These are phyloP conservation scores for Drosophila borealis DNA, from an alignment of 2,888 invertebrate species.

Conservation along the genomic window DNA sequence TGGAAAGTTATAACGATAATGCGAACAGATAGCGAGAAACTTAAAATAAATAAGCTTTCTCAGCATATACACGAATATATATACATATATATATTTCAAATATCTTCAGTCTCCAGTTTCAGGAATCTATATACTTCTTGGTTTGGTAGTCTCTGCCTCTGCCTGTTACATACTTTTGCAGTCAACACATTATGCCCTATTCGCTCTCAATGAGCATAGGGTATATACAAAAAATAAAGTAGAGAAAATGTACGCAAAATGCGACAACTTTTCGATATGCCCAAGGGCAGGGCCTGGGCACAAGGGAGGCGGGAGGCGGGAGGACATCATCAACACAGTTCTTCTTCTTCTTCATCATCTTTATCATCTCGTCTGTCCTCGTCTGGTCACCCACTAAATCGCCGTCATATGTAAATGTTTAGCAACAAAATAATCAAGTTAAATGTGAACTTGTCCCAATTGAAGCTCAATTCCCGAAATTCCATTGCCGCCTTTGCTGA, in stretches of 20 bases:
- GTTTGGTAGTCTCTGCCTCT: too few species aligned
- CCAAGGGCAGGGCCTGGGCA: constrained; percentile 8
- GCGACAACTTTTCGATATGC: constrained; percentile 21
- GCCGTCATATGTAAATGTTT: constrained; percentile 16
- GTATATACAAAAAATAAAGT: not conserved
- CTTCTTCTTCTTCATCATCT: not conserved
- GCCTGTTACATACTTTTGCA: too few species aligned
- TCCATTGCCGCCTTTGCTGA: not conserved
- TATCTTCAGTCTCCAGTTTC: too few species aligned
- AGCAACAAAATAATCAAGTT: constrained; percentile 1
- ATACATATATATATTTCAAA: too few species aligned
- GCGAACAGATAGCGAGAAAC: too few species aligned
- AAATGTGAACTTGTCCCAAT: not conserved
- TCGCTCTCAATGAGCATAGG: too few species aligned
- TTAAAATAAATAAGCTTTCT: too few species aligned
- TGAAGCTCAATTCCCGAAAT: not conserved
- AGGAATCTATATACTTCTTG: too few species aligned
- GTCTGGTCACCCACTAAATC: constrained; percentile 17
- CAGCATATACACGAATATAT: too few species aligned
- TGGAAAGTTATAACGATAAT: too few species aligned
- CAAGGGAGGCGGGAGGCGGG: not conserved
- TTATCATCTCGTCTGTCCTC: not conserved
- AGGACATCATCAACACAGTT: constrained; percentile 21
- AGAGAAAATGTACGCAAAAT: constrained; percentile 12
- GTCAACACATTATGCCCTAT: too few species aligned